Percentiles rank a stretch among this genome's conserved stretches.
Evolutionary conservation across 2,888 invertebrate genomes (phyloP).

Genomic region (Plagodis dolabraria): DNA sequence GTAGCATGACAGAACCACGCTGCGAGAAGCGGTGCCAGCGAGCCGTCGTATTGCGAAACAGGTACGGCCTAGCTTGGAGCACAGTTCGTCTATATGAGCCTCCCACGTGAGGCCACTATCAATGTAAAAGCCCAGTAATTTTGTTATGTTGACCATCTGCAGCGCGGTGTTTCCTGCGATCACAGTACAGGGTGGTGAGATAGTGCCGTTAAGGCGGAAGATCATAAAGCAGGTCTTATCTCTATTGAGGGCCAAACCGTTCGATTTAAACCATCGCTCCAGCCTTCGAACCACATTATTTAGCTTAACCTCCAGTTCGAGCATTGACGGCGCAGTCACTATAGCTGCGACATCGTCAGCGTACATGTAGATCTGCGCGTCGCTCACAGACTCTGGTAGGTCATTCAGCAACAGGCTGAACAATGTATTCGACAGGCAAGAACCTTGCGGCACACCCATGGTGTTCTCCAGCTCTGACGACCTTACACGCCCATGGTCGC

Average conservation of each 20-base stretch:
- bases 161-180: not conserved
- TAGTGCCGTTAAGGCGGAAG: not conserved
- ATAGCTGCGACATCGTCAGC: not conserved
- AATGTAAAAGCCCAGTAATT: conserved; percentile 12
- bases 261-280: conserved; percentile 11
- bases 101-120: conserved; percentile 10
- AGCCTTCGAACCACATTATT: not conserved
- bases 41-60: conserved; percentile 17
- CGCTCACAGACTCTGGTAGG: conserved; percentile 1
- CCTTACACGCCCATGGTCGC: conserved; percentile 5
- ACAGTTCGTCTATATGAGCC: conserved; percentile 8
- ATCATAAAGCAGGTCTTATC: conserved; percentile 2
- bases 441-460: conserved; percentile 20
- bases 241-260: conserved; percentile 9
- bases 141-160: conserved; percentile 3
- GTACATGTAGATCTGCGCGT: not conserved
- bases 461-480: conserved; percentile 8
- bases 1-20: conserved; percentile 18
- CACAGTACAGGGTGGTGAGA: not conserved
- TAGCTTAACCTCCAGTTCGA: not conserved
- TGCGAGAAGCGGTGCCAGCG: not conserved
- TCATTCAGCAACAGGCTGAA: conserved; percentile 15
- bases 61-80: conserved; percentile 14
- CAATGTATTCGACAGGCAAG: conserved; percentile 16
- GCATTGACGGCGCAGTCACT: conserved; percentile 4